Base-by-base conservation (phyloP, 2,113 vertebrate genomes). In the Solenodon paradoxus region DNA sequence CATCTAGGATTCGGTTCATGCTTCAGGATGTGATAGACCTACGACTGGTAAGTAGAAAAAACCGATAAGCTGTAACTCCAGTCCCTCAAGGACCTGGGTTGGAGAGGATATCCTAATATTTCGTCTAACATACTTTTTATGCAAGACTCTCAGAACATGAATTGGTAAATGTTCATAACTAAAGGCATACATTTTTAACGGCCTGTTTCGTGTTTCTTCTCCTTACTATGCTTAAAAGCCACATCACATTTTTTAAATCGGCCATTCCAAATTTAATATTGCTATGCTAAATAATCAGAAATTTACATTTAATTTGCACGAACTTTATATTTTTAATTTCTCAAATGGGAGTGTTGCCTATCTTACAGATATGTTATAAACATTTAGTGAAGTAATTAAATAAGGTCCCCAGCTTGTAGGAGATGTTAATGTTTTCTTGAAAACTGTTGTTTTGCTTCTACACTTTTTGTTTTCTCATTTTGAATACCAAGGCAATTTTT, bases 1-100 rank as follows among this genome's bases (percentile, higher is more conserved):
- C 99, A 0, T 99, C 99, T 9, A 98, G 99, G 89, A 99, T 99
- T 97, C 99, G 99, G 45, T 99, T 99, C 96, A 99, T 99, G 99
- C 98, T 99, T 64, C 99, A 99, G 97, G 99, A 99, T 53, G 98
- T 99, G 11, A 99, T 99, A 96, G 99, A 99, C 98, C 98, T 99
- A 45, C 98, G 99, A 98, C 98, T 99, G 99, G 99, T 99, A 97
- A 98, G 99, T 98, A 61, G 55, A 78, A 30, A 13, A 87, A 51
- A 72, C 32, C 15, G 38, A 53, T 40, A 51, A 42, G 32, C 26
- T 63, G 3, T 40, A 6, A 19, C 35, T 72, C 22, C 47, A 47
- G 19, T 77, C 20, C 88, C 35, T 64, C 64, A 68, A 80, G 32
- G n/a, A 64, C 64, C 47, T 83, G 64, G 16, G 13, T 63, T 87